phyloP scores from a whole-genome alignment of 2,888 invertebrate genomes.

The Agrotis clavis region DNA sequence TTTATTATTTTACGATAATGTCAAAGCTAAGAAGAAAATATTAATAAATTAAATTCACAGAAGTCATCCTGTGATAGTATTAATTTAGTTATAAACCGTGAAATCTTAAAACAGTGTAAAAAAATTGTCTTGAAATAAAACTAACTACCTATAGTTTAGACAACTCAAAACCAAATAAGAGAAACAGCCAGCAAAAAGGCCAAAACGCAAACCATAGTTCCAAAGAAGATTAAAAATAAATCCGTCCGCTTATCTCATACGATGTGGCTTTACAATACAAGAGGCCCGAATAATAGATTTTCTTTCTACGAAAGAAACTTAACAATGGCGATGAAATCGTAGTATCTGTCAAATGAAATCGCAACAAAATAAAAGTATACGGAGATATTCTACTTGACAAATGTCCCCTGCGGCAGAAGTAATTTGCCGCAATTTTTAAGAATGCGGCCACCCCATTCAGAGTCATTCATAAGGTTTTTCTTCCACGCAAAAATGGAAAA shows the following conservation, averaged over 20 bases:
- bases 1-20: not conserved
- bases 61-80: no score
- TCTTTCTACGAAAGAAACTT: conserved; percentile 66
- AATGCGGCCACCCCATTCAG: conserved; percentile 57
- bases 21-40: not conserved
- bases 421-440: conserved; percentile 76
- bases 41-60: no score
- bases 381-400: conserved; percentile 73
- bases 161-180: not conserved
- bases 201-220: conserved; percentile 25
- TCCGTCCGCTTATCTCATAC: conserved; percentile 50
- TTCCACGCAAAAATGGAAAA: conserved; percentile 21
- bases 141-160: not conserved
- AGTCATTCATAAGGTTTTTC: conserved; percentile 47
- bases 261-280: conserved; percentile 64
- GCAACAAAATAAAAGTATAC: conserved; percentile 74
- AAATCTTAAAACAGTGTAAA: no score
- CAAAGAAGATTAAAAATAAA: conserved; percentile 60
- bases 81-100: no score
- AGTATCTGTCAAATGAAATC: conserved; percentile 78
- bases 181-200: not conserved
- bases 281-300: conserved; percentile 62
- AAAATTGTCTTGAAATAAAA: not conserved
- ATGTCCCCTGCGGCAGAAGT: conserved; percentile 72
- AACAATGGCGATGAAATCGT: conserved; percentile 77